phyloP scores from a whole-genome alignment of 2,888 invertebrate genomes.

The Petrolisthes manimaculis region DNA sequence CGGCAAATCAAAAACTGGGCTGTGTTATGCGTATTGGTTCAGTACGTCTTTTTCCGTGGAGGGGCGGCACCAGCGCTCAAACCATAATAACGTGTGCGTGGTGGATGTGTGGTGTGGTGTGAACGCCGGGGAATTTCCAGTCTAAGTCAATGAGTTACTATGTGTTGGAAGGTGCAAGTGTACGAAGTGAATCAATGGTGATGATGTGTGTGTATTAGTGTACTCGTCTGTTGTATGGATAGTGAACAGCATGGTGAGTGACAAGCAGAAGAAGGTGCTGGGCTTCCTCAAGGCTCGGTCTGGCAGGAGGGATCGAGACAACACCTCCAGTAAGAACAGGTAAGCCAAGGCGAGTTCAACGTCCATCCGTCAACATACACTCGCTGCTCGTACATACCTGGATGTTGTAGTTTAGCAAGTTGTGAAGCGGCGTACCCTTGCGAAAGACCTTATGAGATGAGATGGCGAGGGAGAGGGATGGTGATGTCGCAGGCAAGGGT shows the following conservation, averaged over 20 bases:
- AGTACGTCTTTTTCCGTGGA: slow-evolving; percentile 19
- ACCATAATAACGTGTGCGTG: slow-evolving; percentile 44
- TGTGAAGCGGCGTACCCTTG: neutral
- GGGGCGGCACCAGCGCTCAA: slow-evolving; percentile 25
- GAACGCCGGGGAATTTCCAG: slow-evolving; percentile 12
- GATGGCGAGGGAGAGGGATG: neutral
- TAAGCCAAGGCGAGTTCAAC: slow-evolving; percentile 10
- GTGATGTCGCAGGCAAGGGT: neutral
- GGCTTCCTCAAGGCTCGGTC: slow-evolving; percentile 41
- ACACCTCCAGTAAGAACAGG: slow-evolving; percentile 35
- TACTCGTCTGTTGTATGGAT: neutral
- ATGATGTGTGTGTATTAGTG: neutral
- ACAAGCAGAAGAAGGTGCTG: slow-evolving; percentile 47
- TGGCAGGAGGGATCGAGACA: slow-evolving; percentile 39
- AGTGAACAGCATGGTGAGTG: slow-evolving; percentile 50
- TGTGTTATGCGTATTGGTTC: neutral
- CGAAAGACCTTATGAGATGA: neutral
- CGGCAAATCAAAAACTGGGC: neutral
- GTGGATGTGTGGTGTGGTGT: slow-evolving; percentile 8
- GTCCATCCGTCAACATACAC: neutral
- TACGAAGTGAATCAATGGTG: slow-evolving; percentile 20
- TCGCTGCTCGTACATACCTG: too few relatives aligned
- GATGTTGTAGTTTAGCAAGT: neutral
- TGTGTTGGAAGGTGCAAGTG: slow-evolving; percentile 31
- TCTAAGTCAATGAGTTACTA: slow-evolving; percentile 37